These are phyloP conservation scores for Sinopyrophorus schimmeli DNA, from an alignment of 2,888 invertebrate genomes.

Conservation along the genomic window DNA sequence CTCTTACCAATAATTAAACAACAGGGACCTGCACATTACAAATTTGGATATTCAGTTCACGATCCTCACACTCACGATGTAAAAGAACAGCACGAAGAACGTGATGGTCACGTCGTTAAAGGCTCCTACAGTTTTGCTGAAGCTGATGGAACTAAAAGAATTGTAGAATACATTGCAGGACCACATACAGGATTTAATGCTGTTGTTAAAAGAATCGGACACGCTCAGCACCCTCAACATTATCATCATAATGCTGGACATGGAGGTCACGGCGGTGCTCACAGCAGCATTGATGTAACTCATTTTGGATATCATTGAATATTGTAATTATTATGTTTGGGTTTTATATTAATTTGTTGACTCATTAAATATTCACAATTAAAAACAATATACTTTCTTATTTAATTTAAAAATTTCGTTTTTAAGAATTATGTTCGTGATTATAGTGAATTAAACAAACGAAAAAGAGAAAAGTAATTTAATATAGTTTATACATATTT, in stretches of 20 bases:
- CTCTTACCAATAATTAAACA: too few relatives aligned
- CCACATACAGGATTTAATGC: conserved; percentile 42
- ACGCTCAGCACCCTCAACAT: conserved; percentile 34
- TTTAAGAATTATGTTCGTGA: too few relatives aligned
- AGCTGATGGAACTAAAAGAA: conserved; percentile 44
- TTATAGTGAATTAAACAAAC: too few relatives aligned
- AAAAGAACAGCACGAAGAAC: conserved; percentile 42
- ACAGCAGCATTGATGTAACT: conserved; percentile 6
- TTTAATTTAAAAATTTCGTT: too few relatives aligned
- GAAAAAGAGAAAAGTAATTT: too few relatives aligned
- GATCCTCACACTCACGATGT: conserved; percentile 45
- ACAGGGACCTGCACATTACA: conserved; percentile 37
- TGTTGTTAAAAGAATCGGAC: conserved; percentile 39
- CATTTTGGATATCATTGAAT: conserved; percentile 10
- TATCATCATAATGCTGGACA: conserved; percentile 5
- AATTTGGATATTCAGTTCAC: conserved; percentile 43
- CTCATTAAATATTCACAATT: too few relatives aligned
- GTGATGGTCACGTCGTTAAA: conserved; percentile 41
- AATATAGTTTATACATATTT: too few relatives aligned
- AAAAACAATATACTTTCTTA: too few relatives aligned
- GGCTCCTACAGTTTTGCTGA: conserved; percentile 44
- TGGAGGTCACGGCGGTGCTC: conserved; percentile 5
- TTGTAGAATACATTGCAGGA: conserved; percentile 42
- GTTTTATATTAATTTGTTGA: too few relatives aligned
- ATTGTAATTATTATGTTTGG: too few relatives aligned